Evolutionary conservation across 2,113 vertebrate genomes (phyloP).

Genomic region (Collichthys lucidus): DNA sequence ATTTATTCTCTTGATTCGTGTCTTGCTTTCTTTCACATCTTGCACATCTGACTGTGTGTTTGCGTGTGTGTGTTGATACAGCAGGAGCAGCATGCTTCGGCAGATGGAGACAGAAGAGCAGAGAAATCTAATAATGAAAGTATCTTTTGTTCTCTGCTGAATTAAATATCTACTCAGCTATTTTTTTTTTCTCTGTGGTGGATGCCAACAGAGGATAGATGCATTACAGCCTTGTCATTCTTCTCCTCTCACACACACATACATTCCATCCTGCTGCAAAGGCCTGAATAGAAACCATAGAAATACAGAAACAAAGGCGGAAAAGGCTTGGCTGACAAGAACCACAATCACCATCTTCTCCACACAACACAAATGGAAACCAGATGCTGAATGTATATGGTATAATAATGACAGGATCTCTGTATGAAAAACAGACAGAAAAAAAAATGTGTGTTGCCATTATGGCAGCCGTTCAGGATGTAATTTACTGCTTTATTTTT

Average conservation of each 20-base stretch:
- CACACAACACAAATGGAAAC: conserved; percentile 61
- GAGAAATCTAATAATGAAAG: conserved; percentile 54
- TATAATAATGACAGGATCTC: conserved; percentile 63
- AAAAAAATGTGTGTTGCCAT: conserved; percentile 35
- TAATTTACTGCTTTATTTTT: conserved; percentile 66
- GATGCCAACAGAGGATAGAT: conserved; percentile 49
- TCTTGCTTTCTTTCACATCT: not conserved
- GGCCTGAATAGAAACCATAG: conserved; percentile 46
- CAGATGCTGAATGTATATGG: conserved; percentile 69
- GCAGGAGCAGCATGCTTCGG: conserved; percentile 23
- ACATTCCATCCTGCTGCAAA: not conserved
- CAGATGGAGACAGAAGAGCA: conserved; percentile 56
- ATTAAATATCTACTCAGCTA: conserved; percentile 14
- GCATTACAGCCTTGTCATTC: conserved; percentile 54
- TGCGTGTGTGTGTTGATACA: conserved; percentile 1
- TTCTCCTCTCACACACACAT: conserved; percentile 19
- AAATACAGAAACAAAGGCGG: conserved; percentile 61
- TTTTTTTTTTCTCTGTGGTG: conserved; percentile 14
- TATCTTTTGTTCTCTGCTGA: conserved; percentile 51
- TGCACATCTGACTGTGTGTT: not conserved
- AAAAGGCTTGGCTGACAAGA: conserved; percentile 59
- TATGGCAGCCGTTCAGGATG: conserved; percentile 60
- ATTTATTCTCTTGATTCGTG: not conserved
- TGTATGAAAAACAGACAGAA: conserved; percentile 41
- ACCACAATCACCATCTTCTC: conserved; percentile 66